These are phyloP conservation scores for Bombus soroeensis DNA, from an alignment of 1,140 invertebrate genomes.

Conservation along the genomic window DNA sequence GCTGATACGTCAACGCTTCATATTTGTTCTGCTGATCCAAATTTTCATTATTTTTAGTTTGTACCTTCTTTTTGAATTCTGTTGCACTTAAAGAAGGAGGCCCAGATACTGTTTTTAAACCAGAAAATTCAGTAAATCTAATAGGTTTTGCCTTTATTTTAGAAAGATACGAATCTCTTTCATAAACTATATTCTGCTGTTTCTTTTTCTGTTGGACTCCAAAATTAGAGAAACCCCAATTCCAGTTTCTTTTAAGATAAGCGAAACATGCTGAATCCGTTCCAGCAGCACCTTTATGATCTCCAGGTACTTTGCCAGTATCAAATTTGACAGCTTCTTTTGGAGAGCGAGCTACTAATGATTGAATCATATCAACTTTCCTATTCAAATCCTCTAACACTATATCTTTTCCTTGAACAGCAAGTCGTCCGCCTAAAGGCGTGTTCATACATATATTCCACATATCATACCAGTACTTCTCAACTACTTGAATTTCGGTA, in stretches of 20 bases:
- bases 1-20: conserved; percentile 59
- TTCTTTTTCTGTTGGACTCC: conserved; percentile 6
- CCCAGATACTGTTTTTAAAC: conserved; percentile 66
- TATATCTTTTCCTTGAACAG: conserved; percentile 82
- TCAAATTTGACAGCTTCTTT: conserved; percentile 82
- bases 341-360: conserved; percentile 75
- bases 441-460: conserved; percentile 88
- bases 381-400: conserved; percentile 81
- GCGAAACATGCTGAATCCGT: conserved; percentile 88
- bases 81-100: conserved; percentile 53
- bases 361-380: conserved; percentile 83
- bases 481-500: conserved; percentile 83
- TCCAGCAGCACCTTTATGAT: conserved; percentile 88
- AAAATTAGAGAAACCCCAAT: conserved; percentile 71
- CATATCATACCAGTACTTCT: conserved; percentile 90
- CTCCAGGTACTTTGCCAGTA: conserved; percentile 87
- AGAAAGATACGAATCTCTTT: conserved; percentile 59
- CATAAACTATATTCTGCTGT: background rate
- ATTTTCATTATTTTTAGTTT: background rate
- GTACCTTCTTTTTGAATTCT: conserved; percentile 51
- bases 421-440: conserved; percentile 84
- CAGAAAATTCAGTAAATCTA: conserved; percentile 68
- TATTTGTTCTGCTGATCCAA: conserved; percentile 35
- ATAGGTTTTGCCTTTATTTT: conserved; percentile 73
- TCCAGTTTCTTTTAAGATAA: conserved; percentile 89